Percentiles rank a stretch among this genome's conserved stretches.
These are phyloP conservation scores for Epizoanthus stellaris DNA, from an alignment of 92 coral and sea anemone genomes.

Conservation along the genomic window DNA sequence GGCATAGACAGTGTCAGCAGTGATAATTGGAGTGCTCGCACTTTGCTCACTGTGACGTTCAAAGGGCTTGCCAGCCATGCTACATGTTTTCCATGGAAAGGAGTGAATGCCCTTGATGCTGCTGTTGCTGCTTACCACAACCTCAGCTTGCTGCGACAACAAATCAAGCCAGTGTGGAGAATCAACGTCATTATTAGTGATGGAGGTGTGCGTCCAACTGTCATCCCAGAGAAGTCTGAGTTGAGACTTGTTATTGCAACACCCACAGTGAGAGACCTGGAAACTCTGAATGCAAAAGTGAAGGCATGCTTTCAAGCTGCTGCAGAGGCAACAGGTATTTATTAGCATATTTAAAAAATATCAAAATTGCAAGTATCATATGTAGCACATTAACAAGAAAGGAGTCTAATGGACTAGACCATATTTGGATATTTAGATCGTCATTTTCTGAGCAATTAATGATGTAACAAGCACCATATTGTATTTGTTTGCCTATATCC, in stretches of 20 bases:
- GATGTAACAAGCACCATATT: too few species aligned
- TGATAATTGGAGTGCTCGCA: background rate
- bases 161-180: conserved; percentile 60
- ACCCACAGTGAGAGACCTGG: conserved; percentile 39
- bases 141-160: conserved; percentile 55
- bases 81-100: conserved; percentile 60
- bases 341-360: background rate
- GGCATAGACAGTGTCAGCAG: conserved; percentile 2
- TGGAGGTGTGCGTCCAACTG: conserved; percentile 57
- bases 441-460: too few species aligned
- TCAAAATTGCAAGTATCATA: too few species aligned
- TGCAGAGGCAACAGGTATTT: conserved; percentile 49
- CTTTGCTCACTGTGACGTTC: conserved; percentile 30
- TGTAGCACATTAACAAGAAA: too few species aligned
- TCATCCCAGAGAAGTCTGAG: conserved; percentile 48
- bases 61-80: conserved; percentile 59
- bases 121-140: conserved; percentile 44
- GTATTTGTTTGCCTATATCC: too few species aligned
- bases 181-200: conserved; percentile 45
- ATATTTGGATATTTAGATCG: too few species aligned
- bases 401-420: too few species aligned
- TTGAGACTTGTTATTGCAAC: conserved; percentile 47
- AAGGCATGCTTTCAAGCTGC: conserved; percentile 57
- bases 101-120: conserved; percentile 60
- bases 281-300: conserved; percentile 39